Evolutionary conservation across 2,113 vertebrate genomes (phyloP), one percentile per base, ranked within the genome.

Genomic region (Microcebus murinus): DNA sequence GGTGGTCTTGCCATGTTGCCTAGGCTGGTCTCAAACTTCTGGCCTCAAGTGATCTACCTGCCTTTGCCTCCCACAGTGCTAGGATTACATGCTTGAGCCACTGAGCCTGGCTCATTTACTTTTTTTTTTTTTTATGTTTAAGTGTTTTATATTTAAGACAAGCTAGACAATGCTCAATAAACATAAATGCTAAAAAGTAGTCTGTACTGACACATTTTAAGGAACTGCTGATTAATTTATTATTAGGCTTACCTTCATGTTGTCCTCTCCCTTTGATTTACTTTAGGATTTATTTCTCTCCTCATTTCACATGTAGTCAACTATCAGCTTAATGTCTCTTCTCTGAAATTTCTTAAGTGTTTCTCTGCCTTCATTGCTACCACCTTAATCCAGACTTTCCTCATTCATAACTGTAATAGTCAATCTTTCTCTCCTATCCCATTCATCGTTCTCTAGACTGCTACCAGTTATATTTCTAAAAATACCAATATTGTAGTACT

Each of bases 271-370:
- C 8, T 79, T 73, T 81, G 48, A 21, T 91, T 90, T 59, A 83
- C 57, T 90, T 88, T 23, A 86, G 59, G 89, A 27, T 85, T 97
- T 74, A 77, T 93, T 87, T 94, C 23, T 82, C 12, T 36, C 48
- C 36, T 80, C 36, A 94, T 84, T 83, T 79, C 39, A 45, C 34
- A 59, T 14, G 42, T 67, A 57, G 74, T 89, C 71, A 63, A 25
- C 5, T 86, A 48, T 74, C 67, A 90, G 4, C 79, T 89, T 52
- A 14, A 14, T 59, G 11, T 61, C 50, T 83, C 45, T 68, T 39
- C 68, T 87, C 29, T 90, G 65, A 45, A 45, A 70, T 70, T 86
- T 70, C 50, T 87, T 17, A 61, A 73, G 61, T 10, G 8, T 82
- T 87, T 93, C 21, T 92, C 31, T 61, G n/a, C 21, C 23, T 21